Percentiles rank a stretch among this genome's conserved stretches.
These are phyloP conservation scores for Phyllopteryx taeniolatus DNA, from an alignment of 2,113 vertebrate genomes.

Conservation along the genomic window DNA sequence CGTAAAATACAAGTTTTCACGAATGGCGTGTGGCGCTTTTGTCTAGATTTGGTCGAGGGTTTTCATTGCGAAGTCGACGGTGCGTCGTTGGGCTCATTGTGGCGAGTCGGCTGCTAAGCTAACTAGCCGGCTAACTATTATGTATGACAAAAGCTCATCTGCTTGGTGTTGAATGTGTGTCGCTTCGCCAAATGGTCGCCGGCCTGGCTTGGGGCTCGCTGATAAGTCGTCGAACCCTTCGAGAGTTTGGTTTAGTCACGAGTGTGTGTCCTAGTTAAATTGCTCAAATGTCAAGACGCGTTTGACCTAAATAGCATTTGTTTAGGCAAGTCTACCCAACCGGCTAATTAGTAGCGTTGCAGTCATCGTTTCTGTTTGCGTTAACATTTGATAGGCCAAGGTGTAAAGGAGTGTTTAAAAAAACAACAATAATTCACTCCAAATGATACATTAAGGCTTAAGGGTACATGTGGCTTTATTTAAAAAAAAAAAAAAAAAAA, in stretches of 20 bases:
- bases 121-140: slow-evolving; percentile 64
- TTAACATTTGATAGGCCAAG: not conserved
- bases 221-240: slow-evolving; percentile 17
- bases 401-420: not conserved
- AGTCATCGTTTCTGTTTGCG: not conserved
- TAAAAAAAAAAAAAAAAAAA: not conserved
- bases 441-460: slow-evolving; percentile 20
- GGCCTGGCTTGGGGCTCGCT: slow-evolving; percentile 10
- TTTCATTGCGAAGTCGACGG: not conserved
- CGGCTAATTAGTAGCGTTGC: slow-evolving; percentile 24
- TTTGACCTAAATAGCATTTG: slow-evolving; percentile 59
- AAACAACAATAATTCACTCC: not conserved
- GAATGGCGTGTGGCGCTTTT: not conserved
- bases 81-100: slow-evolving; percentile 40
- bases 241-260: not conserved
- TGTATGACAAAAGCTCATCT: slow-evolving; percentile 71
- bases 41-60: not conserved
- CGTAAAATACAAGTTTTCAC: not conserved
- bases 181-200: slow-evolving; percentile 57
- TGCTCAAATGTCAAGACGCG: slow-evolving; percentile 3
- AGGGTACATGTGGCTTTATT: slow-evolving; percentile 28
- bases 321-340: slow-evolving; percentile 37
- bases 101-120: slow-evolving; percentile 55
- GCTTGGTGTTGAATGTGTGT: slow-evolving; percentile 45
- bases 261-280: not conserved